Base-by-base conservation (phyloP, 2,797 vertebrate species). In the Rhinophrynus dorsalis region DNA sequence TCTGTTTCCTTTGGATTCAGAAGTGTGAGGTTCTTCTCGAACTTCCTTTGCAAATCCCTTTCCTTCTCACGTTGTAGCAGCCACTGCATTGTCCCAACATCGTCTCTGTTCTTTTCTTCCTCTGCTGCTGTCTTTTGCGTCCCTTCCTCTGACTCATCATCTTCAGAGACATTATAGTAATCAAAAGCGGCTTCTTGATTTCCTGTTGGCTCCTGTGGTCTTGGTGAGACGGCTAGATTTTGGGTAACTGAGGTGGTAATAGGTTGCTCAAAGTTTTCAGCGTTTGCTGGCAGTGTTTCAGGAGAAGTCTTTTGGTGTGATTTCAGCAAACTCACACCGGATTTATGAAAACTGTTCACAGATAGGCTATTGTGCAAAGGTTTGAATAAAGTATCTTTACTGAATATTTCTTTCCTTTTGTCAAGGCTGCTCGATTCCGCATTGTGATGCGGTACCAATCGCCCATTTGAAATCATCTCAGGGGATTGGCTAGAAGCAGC, bases 141-240 rank as follows among this genome's bases (percentile, higher is more conserved):
- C 21, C 93, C 92, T 72, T 96, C 96, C 78, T 98, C 97, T 0
- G 96, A 93, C 60, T 97, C 95, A 0, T 99, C 97, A 0, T 99
- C 97, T 12, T 99, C 97, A 0, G 96, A 98, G 12, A 98, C 97
- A 0, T 99, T 99, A 84, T 99, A 99, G 83, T 99, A 99, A 89
- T 99, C 97, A 0, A 98, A 98, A 33, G 94, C 92, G 55, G 91
- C 91, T 74, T 96, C 95, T 73, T 88, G 90, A 78, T 92, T 95
- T 11, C 88, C 87, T 0, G 84, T 44, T 0, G 91, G 74, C 77
- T 96, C 95, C 68, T 85, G 92, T 77, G 93, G 89, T 33, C 92
- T 89, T 81, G 93, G 94, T 78, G 93, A 91, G 64, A 88, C 81
- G 0, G 94, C 91, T 65, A 93, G 78, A 67, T 80, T 83, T 81